Base-by-base conservation (phyloP, 53 echinoderm and acorn worm genomes). In the Hippasteria phrygiana region DNA sequence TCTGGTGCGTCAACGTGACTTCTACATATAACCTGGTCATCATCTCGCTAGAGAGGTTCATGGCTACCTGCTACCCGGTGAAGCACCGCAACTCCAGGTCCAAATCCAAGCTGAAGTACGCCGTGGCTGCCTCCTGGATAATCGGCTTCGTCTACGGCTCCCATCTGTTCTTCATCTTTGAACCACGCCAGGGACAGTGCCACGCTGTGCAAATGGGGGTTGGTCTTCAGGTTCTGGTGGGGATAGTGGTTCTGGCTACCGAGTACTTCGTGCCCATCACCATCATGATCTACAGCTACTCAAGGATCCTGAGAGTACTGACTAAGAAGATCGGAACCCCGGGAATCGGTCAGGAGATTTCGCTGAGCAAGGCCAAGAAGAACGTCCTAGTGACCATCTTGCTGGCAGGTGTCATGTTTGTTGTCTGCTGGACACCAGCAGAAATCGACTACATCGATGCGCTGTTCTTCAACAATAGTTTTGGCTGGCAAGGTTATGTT, bases 1-100 rank as follows among this genome's bases (percentile, higher is more conserved):
- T 70, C 47, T 84, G 84, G 84, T 31, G 50, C 69, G 26, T 84
- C 69, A 84, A 69, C 20, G 69, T 84, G 48, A 70, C 84, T 3
- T 84, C 84, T n/a, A 84, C 84, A 9, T 84, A 84, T 35, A 84
- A 84, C 50, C 70, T 84, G 20, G 70, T 84, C 64, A 43, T 70
- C 20, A 67, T 84, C 29, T 50, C 69, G 20, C 66, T 77, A 28
- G 88, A 88, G 64, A 62, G 88, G 9, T 77, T 88, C 48, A 46
- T 88, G 67, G 88, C 77, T 14, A 88, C 50, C n/a, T 88, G 88
- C 88, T 77, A 88, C 63, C 88, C 88, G 43, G 62, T 88, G 36
- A 74, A 43, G 56, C 88, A 88, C 36, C 88, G 88, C 31, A 84
- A 84, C 84, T 12, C 62, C 45, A 65, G 45, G 42, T 82, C 82